A percentile compares a stretch with the other conserved stretches of the same genome.
phyloP scores from a whole-genome alignment of 1,140 invertebrate genomes.

The Brachionus rotundiformis region DNA sequence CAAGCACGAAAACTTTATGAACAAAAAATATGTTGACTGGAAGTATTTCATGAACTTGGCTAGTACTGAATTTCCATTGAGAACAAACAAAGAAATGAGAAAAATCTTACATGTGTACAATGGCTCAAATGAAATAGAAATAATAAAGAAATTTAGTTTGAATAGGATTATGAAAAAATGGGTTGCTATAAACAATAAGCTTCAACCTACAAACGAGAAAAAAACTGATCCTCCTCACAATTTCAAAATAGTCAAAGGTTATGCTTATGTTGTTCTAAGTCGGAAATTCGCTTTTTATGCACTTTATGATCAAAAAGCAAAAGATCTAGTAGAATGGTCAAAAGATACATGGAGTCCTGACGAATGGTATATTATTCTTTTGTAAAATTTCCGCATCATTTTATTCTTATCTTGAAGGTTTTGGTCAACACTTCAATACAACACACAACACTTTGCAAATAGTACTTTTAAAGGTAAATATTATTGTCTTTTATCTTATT shows the following conservation, averaged over 20 bases:
- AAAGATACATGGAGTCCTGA: constrained; percentile 56
- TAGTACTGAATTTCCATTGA: constrained; percentile 25
- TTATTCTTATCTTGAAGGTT: background rate
- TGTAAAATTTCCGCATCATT: background rate
- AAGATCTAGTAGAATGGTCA: constrained; percentile 56
- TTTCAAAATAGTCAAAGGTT: constrained; percentile 56
- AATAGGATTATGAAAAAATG: constrained; percentile 51
- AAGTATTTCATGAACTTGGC: constrained; percentile 28
- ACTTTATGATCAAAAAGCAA: constrained; percentile 51
- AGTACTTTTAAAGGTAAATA: constrained; percentile 57
- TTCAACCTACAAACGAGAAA: background rate
- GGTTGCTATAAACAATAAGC: constrained; percentile 48
- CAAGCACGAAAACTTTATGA: background rate
- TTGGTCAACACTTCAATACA: constrained; percentile 59
- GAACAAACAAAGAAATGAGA: constrained; percentile 22
- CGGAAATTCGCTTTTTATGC: constrained; percentile 56
- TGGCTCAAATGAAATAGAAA: constrained; percentile 45
- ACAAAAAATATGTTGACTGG: background rate
- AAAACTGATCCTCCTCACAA: constrained; percentile 53
- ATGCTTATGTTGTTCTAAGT: constrained; percentile 56
- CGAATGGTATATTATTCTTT: constrained; percentile 54
- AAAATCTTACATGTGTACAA: constrained; percentile 33
- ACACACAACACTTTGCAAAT: constrained; percentile 55
- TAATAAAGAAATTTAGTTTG: background rate
- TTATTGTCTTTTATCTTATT: no score